Percentiles rank a stretch among this genome's conserved stretches.
Conservation (phyloP, 2,888 invertebrate genomes). For the Drosophila longiperda region DNA sequence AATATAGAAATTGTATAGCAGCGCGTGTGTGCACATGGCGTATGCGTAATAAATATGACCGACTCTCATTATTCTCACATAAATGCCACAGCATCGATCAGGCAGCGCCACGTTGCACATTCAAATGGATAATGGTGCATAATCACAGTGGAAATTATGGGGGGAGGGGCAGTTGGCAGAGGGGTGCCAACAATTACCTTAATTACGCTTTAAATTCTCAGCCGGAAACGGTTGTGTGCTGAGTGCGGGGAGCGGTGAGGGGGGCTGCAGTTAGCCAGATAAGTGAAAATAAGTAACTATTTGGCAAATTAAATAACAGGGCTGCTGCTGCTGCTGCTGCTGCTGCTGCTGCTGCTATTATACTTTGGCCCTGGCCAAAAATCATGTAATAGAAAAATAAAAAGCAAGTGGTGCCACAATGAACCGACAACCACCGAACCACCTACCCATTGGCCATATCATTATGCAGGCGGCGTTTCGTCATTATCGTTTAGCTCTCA, state of each 20-base stretch:
- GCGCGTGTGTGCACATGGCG: conserved; percentile 58
- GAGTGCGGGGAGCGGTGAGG: not conserved
- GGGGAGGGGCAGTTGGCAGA: not conserved
- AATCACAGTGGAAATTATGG: conserved; percentile 11
- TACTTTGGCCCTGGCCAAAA: conserved; percentile 14
- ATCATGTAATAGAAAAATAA: conserved; percentile 54
- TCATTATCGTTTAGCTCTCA: conserved; percentile 71
- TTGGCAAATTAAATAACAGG: conserved; percentile 61
- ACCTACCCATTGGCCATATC: conserved; percentile 40
- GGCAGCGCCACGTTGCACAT: conserved; percentile 29
- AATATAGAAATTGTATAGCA: conserved; percentile 8
- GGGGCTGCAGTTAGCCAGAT: not conserved
- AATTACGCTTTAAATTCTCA: conserved; percentile 56
- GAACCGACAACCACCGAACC: not conserved
- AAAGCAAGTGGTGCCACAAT: conserved; percentile 37
- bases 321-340: conserved; percentile 16
- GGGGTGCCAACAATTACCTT: conserved; percentile 60
- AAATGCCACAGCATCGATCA: conserved; percentile 70
- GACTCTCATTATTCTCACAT: conserved; percentile 65
- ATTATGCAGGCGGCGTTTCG: conserved; percentile 69
- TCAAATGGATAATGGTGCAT: conserved; percentile 35
- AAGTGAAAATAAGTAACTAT: conserved; percentile 35
- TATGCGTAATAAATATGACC: conserved; percentile 68
- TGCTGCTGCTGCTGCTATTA: conserved; percentile 18
- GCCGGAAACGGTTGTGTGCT: conserved; percentile 1